phyloP scores from a whole-genome alignment of 2,797 vertebrate species.

The Ceyx erithaca region DNA sequence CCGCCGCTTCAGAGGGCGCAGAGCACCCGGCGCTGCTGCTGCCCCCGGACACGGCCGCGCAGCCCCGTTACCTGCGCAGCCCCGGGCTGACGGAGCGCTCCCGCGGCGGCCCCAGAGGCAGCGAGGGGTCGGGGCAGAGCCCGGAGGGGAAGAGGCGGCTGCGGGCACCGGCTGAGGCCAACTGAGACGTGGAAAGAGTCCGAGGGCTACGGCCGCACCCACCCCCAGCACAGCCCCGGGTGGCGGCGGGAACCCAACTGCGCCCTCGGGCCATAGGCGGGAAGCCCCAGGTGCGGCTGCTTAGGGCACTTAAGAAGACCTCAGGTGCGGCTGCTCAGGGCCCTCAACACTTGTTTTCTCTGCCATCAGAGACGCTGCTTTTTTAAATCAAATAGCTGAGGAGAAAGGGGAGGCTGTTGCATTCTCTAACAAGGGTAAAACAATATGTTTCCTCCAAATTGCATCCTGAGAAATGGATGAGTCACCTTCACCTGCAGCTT shows the following conservation, averaged over 20 bases:
- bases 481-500: neutral
- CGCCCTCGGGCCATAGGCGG: fast-evolving
- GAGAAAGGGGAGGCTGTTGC: neutral
- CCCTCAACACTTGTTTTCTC: neutral
- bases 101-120: fast-evolving
- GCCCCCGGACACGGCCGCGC: neutral
- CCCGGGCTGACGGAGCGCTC: neutral
- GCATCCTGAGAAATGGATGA: neutral
- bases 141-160: fast-evolving
- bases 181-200: too few relatives aligned
- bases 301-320: neutral
- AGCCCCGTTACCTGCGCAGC: neutral
- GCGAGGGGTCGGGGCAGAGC: neutral
- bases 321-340: neutral
- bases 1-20: neutral
- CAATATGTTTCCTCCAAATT: neutral
- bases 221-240: fast-evolving
- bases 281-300: neutral
- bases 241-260: too few relatives aligned
- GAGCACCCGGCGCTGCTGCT: too few relatives aligned
- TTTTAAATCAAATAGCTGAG: neutral
- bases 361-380: neutral
- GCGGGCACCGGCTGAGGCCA: fast-evolving
- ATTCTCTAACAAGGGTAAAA: neutral
- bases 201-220: fast-evolving